phyloP scores from a whole-genome alignment of 2,888 invertebrate species.

The Heliconius hortense region DNA sequence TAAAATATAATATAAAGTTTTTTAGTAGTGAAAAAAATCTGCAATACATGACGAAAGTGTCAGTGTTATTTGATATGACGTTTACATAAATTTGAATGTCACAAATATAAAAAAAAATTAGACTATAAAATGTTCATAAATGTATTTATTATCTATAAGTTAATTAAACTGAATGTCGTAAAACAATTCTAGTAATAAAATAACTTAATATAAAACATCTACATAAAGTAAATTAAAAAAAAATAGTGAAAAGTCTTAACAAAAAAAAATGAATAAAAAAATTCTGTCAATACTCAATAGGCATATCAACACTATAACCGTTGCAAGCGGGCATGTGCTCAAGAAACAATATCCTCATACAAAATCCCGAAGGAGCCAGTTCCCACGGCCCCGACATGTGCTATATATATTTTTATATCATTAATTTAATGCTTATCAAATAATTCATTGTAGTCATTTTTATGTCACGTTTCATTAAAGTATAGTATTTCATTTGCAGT shows the following conservation, averaged over 20 bases:
- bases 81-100: too few relatives aligned
- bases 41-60: too few relatives aligned
- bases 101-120: too few relatives aligned
- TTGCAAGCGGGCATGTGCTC: conserved; percentile 73
- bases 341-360: conserved; percentile 73
- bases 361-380: conserved; percentile 65
- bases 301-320: conserved; percentile 54
- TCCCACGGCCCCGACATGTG: conserved; percentile 77
- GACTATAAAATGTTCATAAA: too few relatives aligned
- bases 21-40: too few relatives aligned
- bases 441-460: conserved; percentile 12
- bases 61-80: too few relatives aligned
- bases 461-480: conserved; percentile 7
- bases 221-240: too few relatives aligned
- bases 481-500: neutral
- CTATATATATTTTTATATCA: conserved; percentile 36
- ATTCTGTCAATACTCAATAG: neutral
- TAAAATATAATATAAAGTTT: too few relatives aligned
- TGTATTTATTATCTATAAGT: too few relatives aligned
- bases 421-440: conserved; percentile 25
- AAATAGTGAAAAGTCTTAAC: neutral
- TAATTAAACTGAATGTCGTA: too few relatives aligned
- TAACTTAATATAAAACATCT: too few relatives aligned
- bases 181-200: too few relatives aligned
- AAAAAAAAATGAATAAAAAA: neutral